Base-by-base conservation (phyloP, 2,888 invertebrate genomes). In the Neoaliturus tenellus region DNA sequence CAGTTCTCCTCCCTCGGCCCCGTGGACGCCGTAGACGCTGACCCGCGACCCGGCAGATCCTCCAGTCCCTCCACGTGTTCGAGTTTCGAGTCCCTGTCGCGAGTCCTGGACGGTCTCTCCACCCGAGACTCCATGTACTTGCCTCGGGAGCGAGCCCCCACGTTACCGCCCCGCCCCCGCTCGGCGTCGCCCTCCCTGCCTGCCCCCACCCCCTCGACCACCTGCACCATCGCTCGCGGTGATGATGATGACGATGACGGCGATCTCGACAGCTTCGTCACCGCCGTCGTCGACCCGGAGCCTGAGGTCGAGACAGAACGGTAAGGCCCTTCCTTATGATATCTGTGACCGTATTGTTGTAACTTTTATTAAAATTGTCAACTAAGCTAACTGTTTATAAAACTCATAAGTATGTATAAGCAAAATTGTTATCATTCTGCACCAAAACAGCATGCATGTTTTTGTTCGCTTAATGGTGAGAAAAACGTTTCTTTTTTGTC, bases 1-100 rank as follows among this genome's bases (percentile, higher is more conserved):
- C 80, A 83, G 83, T 80, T 83, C 55, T 35, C 62, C 35, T 69
- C 78, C 44, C 67, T 78, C 48, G 81, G 44, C 20, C 48, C 51
- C 31, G 39, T 31, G 20, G 78, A 78, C n/a, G 28, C 35, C 33
- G 6, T 23, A 0, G 41, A 25, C n/a, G 6, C 48, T 3, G 39
- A 23, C 17, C 48, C 28, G 33, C 31, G 0, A 12, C 6, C 12
- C 62, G 48, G 33, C 39, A 71, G 67, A 23, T 23, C 31, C 14
- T 62, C 62, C 20, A 73, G 69, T 41, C 41, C 71, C n/a, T 80
- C 83, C 14, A 83, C 71, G 14, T 75, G 75, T 20, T 78, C 83
- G 14, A 71, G 80, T 17, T 80, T 80, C 23, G 83, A 83, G 55
- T 83, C 83, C 12, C 55, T 80, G 35, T 80, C 80, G 33, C 80